phyloP scores from a whole-genome alignment of 2,113 vertebrate genomes.

The Perca fluviatilis region DNA sequence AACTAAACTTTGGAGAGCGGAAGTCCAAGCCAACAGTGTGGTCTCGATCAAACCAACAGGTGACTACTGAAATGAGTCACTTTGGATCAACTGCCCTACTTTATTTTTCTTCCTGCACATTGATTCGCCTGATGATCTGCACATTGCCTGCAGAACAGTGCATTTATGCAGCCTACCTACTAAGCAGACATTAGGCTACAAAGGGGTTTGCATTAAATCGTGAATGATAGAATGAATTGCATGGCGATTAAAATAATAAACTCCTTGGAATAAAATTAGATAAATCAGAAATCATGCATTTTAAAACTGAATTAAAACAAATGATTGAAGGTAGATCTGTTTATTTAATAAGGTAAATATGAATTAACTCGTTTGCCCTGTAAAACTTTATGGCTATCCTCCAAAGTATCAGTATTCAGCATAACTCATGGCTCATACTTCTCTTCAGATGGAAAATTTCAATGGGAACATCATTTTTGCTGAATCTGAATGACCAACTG shows the following conservation, averaged over 20 bases:
- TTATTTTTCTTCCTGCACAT: constrained; percentile 24
- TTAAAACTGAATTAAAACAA: not conserved
- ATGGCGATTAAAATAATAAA: not conserved
- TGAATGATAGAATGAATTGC: not conserved
- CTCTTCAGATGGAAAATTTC: not conserved
- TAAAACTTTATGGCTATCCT: not conserved
- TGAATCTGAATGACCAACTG: not conserved
- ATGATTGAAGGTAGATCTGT: not conserved
- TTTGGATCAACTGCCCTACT: constrained; percentile 50
- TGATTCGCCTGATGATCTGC: not conserved
- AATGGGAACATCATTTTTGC: not conserved
- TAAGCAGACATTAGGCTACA: not conserved
- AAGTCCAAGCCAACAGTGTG: constrained; percentile 32
- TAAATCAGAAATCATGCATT: not conserved
- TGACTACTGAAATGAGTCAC: constrained; percentile 56
- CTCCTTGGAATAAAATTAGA: not conserved
- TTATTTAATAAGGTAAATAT: not conserved
- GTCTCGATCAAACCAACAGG: constrained; percentile 43
- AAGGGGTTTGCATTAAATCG: not conserved
- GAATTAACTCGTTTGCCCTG: not conserved
- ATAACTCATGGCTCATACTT: not conserved
- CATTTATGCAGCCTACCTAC: not conserved
- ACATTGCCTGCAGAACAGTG: not conserved
- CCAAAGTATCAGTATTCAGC: not conserved
- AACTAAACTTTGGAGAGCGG: constrained; percentile 37